Evolutionary conservation across 2,113 vertebrate species (phyloP).

Genomic region (Nycticorax nycticorax): DNA sequence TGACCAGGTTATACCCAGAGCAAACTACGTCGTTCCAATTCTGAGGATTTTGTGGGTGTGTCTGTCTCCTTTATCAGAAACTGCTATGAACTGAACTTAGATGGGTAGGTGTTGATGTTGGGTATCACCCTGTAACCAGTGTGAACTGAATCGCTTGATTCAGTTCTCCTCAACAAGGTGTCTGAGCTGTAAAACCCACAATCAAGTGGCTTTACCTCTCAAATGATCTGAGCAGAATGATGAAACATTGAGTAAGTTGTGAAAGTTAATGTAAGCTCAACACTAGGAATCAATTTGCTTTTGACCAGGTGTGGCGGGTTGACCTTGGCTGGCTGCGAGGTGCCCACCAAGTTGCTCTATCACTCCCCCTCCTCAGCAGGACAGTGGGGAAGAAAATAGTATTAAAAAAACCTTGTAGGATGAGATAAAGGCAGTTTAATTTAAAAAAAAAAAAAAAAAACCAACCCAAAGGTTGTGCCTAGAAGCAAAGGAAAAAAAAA

Average conservation of each 20-base stretch:
- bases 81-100: neutral
- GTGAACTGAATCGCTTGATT: neutral
- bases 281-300: neutral
- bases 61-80: neutral
- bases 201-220: neutral
- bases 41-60: neutral
- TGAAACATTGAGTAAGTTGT: neutral
- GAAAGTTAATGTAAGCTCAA: neutral
- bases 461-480: fast-evolving
- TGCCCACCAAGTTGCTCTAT: neutral
- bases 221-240: neutral
- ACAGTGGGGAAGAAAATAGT: neutral
- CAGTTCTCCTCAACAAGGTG: neutral
- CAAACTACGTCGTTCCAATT: neutral
- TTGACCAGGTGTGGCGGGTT: neutral
- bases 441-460: neutral
- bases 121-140: neutral
- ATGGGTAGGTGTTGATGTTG: neutral
- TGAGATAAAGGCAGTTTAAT: neutral
- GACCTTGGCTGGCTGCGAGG: neutral
- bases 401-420: neutral
- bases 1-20: neutral
- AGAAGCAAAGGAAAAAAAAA: neutral
- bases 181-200: neutral
- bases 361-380: neutral